phyloP scores from a whole-genome alignment of 2,888 invertebrate species.

The Dugesia japonica region DNA sequence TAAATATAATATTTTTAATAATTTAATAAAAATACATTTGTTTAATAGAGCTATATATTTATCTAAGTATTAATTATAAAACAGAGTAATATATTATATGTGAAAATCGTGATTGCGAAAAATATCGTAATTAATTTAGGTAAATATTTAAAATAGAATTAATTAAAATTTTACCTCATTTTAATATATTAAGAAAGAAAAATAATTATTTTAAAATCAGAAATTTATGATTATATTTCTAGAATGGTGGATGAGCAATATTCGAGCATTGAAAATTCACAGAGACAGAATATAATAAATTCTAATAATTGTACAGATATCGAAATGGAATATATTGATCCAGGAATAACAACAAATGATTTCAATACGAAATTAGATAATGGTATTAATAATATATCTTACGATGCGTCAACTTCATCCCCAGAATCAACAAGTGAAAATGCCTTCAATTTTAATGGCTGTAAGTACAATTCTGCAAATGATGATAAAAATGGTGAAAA shows the following conservation, averaged over 20 bases:
- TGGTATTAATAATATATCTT: not conserved
- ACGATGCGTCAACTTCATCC: not conserved
- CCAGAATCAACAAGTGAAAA: not conserved
- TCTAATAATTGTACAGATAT: not conserved
- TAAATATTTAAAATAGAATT: too few species aligned
- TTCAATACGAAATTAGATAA: not conserved
- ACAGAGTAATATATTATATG: not conserved
- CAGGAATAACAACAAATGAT: not conserved
- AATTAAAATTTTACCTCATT: too few species aligned
- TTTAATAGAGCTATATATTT: not conserved
- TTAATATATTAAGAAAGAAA: not conserved
- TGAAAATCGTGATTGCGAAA: not conserved
- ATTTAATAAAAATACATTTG: not conserved
- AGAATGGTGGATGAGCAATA: not conserved
- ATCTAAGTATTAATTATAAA: not conserved
- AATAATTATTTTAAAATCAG: not conserved
- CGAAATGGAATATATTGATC: not conserved
- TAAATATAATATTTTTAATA: too few species aligned
- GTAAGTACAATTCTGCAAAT: not conserved
- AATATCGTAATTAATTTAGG: not conserved
- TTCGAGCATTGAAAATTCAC: not conserved
- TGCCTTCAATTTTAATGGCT: not conserved
- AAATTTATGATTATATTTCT: not conserved
- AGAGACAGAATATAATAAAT: not conserved
- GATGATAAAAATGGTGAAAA: conserved; percentile 11